Conservation (phyloP, 1,140 invertebrate genomes). For the Pseudomyrmex pallidus region DNA sequence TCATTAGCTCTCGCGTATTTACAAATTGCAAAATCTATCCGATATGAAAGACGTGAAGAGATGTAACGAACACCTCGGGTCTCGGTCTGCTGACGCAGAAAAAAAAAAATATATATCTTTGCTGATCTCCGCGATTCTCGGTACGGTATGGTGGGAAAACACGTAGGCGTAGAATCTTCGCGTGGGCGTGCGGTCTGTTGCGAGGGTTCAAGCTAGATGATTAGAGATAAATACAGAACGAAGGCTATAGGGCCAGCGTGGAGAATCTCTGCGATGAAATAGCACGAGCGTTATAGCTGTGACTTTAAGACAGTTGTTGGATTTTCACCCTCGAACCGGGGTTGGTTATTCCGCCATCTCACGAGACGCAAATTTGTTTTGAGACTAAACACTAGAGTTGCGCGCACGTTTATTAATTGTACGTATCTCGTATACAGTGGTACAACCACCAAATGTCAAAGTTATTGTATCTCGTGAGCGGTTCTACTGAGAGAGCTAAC, state of each 20-base stretch:
- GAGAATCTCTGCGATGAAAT: not conserved
- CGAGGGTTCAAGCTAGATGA: conserved; percentile 59
- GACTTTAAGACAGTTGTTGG: not conserved
- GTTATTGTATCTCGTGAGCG: too few species aligned
- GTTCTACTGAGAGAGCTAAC: too few species aligned
- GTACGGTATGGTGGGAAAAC: not conserved
- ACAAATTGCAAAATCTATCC: too few species aligned
- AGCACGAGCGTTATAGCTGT: not conserved
- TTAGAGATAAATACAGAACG: conserved; percentile 59
- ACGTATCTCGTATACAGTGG: too few species aligned
- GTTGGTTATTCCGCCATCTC: not conserved
- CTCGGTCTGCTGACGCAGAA: not conserved
- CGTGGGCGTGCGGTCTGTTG: conserved; percentile 67
- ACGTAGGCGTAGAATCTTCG: conserved; percentile 48
- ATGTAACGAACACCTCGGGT: not conserved
- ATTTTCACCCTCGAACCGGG: not conserved
- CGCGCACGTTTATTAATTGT: too few species aligned
- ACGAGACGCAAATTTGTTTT: not conserved
- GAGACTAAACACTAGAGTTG: too few species aligned
- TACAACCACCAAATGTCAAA: too few species aligned
- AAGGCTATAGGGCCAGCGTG: not conserved
- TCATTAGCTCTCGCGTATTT: too few species aligned
- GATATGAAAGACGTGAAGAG: too few species aligned
- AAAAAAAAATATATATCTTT: conserved; percentile 21
- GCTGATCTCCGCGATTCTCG: conserved; percentile 12